phyloP scores from a whole-genome alignment of 2,797 vertebrate species.

The Bucorvus abyssinicus region DNA sequence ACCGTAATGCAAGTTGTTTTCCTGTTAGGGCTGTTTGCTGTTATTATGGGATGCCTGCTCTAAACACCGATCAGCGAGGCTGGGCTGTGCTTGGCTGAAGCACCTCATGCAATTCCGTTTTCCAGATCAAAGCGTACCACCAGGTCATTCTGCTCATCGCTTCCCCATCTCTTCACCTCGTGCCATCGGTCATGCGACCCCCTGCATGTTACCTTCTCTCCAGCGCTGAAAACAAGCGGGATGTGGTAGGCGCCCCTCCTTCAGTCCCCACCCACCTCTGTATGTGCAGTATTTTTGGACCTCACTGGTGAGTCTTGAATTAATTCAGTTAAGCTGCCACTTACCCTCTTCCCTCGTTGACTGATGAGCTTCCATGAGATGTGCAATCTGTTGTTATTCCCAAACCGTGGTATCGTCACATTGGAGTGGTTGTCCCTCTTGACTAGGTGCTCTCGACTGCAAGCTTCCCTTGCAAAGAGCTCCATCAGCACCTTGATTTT shows the following conservation, averaged over 20 bases:
- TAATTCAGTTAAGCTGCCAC: neutral
- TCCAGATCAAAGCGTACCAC: rapidly evolving
- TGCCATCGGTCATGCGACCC: neutral
- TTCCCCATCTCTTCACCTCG: neutral
- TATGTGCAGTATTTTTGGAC: neutral
- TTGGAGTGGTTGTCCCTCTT: neutral
- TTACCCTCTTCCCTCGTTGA: neutral
- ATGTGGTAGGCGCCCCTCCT: neutral
- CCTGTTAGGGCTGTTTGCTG: neutral
- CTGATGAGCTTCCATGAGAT: neutral
- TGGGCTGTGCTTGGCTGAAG: neutral
- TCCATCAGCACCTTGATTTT: neutral
- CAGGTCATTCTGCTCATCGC: neutral
- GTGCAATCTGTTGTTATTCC: neutral
- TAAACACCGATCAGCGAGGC: neutral
- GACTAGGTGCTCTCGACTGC: neutral
- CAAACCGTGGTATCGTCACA: neutral
- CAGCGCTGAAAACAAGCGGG: neutral
- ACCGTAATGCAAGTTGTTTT: neutral
- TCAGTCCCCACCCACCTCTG: neutral
- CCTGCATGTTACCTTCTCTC: neutral
- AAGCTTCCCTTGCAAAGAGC: neutral
- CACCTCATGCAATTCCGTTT: neutral
- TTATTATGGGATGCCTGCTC: neutral
- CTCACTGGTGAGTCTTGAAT: neutral